These are phyloP conservation scores for Bombus ignitus DNA, from an alignment of 1,140 invertebrate genomes.

Conservation along the genomic window DNA sequence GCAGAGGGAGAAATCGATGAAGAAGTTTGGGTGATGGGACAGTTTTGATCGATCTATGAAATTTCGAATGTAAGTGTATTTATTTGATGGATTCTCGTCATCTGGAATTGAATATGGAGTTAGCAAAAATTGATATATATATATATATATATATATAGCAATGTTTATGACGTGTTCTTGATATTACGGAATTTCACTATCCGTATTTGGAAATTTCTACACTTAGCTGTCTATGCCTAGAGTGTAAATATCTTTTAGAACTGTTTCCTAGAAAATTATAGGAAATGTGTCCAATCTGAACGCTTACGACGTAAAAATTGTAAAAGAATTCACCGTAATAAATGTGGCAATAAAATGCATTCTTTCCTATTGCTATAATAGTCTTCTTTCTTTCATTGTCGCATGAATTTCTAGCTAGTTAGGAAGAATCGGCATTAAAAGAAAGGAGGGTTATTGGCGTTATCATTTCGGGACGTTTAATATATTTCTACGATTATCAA, in stretches of 20 bases:
- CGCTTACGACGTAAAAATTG: not conserved
- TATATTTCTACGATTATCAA: not conserved
- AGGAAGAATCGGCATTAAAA: not conserved
- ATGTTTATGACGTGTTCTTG: not conserved
- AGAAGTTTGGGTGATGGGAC: not conserved
- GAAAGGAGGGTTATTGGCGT: no score
- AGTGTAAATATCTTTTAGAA: not conserved
- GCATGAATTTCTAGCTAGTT: not conserved
- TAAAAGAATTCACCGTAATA: not conserved
- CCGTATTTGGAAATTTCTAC: not conserved
- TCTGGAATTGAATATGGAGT: no score
- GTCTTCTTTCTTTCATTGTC: not conserved
- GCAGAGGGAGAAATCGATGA: not conserved
- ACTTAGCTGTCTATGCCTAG: no score
- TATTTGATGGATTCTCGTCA: no score
- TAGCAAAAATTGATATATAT: not conserved
- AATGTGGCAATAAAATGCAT: not conserved
- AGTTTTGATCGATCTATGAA: conserved; percentile 57
- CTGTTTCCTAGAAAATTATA: not conserved
- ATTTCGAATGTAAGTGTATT: conserved; percentile 62
- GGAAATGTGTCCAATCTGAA: not conserved
- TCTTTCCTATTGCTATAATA: not conserved
- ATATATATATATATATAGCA: no score
- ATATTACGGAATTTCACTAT: not conserved
- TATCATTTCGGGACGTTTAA: no score